phyloP scores from a whole-genome alignment of 2,888 invertebrate species.

The Alcis repandata region DNA sequence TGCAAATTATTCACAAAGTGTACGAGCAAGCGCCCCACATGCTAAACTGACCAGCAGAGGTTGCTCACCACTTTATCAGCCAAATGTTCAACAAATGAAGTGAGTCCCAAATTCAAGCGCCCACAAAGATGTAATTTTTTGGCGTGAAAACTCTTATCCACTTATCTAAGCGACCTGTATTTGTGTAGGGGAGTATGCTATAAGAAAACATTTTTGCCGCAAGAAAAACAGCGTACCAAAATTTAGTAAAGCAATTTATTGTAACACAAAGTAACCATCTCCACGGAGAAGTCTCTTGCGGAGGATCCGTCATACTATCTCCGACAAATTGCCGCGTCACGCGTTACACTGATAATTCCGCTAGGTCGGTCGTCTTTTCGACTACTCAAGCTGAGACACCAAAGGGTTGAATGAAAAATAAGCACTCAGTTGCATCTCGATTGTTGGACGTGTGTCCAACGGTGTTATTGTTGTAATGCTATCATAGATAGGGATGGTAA shows the following conservation, averaged over 20 bases:
- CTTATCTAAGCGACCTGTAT: slow-evolving; percentile 27
- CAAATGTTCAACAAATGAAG: slow-evolving; percentile 58
- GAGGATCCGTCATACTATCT: background rate
- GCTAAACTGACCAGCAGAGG: slow-evolving; percentile 67
- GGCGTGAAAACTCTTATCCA: slow-evolving; percentile 26
- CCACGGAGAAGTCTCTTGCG: slow-evolving; percentile 5
- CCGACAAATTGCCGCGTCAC: slow-evolving; percentile 1
- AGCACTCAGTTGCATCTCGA: background rate
- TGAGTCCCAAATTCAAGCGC: slow-evolving; percentile 48
- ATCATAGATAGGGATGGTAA: too few species aligned
- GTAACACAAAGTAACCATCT: slow-evolving; percentile 1
- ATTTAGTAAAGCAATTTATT: slow-evolving; percentile 35
- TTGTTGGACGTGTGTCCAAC: background rate
- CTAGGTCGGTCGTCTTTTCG: background rate
- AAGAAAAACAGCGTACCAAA: slow-evolving; percentile 29
- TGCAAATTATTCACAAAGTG: slow-evolving; percentile 78
- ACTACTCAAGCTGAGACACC: background rate
- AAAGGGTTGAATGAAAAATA: background rate
- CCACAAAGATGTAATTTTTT: slow-evolving; percentile 43
- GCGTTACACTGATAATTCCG: slow-evolving; percentile 1
- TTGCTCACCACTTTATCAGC: slow-evolving; percentile 52
- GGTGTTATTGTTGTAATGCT: background rate
- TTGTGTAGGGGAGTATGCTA: slow-evolving; percentile 17
- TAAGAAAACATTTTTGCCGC: slow-evolving; percentile 5
- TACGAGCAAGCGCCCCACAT: slow-evolving; percentile 66